Conservation (phyloP, 2,113 vertebrate genomes). For the Austrofundulus limnaeus region DNA sequence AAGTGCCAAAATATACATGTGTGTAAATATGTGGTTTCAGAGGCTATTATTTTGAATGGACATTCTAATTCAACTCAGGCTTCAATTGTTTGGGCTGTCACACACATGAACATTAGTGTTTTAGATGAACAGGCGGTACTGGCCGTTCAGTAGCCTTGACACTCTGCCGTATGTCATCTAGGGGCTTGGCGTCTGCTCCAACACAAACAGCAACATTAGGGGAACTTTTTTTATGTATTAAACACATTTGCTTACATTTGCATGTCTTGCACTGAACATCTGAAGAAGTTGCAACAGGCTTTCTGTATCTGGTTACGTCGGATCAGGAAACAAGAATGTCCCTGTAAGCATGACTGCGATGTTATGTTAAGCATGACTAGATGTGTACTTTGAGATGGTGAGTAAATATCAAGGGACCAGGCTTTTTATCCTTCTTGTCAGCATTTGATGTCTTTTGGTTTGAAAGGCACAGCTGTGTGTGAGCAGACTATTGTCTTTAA, state of each 20-base stretch:
- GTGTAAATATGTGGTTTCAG: slow-evolving; percentile 23
- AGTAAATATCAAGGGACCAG: slow-evolving; percentile 24
- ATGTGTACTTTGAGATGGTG: slow-evolving; percentile 14
- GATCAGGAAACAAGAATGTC: slow-evolving; percentile 7
- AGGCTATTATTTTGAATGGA: background rate
- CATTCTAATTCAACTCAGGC: slow-evolving; percentile 20
- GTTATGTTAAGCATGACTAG: too few species aligned
- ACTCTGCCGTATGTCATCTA: slow-evolving; percentile 69
- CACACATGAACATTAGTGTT: background rate
- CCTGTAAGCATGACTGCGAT: slow-evolving; percentile 12
- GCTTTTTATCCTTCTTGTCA: slow-evolving; percentile 44
- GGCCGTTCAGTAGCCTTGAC: slow-evolving; percentile 70
- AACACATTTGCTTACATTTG: slow-evolving; percentile 21
- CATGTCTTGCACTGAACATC: background rate
- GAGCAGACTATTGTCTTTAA: slow-evolving; percentile 48
- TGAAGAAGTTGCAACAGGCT: slow-evolving; percentile 6
- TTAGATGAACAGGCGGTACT: slow-evolving; percentile 31
- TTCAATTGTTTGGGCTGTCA: slow-evolving; percentile 31
- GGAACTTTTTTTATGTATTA: slow-evolving; percentile 20
- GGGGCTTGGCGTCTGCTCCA: slow-evolving; percentile 73
- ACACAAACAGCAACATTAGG: slow-evolving; percentile 29
- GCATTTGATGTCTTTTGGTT: slow-evolving; percentile 37
- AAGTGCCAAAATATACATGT: background rate
- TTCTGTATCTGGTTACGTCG: slow-evolving; percentile 18
- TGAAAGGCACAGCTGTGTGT: slow-evolving; percentile 64